Evolutionary conservation across 2,888 invertebrate species (phyloP), one percentile per base, ranked within the genome.

Genomic region (Noctua pronuba): DNA sequence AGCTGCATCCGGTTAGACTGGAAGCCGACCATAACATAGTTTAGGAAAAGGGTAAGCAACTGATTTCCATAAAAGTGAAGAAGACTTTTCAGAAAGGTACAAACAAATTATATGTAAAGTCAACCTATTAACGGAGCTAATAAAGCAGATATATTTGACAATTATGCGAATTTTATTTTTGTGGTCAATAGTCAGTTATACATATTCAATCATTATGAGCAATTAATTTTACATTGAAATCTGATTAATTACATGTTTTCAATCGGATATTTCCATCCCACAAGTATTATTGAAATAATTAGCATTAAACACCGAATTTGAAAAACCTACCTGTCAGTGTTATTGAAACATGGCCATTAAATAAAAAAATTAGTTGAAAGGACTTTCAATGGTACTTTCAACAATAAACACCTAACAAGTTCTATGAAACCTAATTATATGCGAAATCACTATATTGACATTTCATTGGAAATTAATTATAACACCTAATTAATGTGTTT

Each of bases 171-270:
- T 38, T 38, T 16, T 46, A 28, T 35, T 21, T 28, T 68, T 58
- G 46, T 16, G 28, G 28, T 38, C 24, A 78, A 52, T 21, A 35
- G 49, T 62, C 28, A 28, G 18, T 38, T 10, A 31, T 31, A n/a
- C 62, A 52, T 41, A 52, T 52, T 35, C 16, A n/a, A 35, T 24
- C 7, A 60, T n/a, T 49, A 46, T 18, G n/a, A 41, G 10, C 1
- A 79, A 67, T 55, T 75, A 13, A 58, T 44, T 76, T 78, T 35
- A 28, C 11, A 46, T 60, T 79, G 1, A 46, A 38, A n/a, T 49
- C n/a, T 49, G 31, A 31, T 68, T 5, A 41, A 46, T 69, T 18
- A 2, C 41, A 8, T 21, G 24, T 35, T 6, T n/a, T 65, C 18
- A 28, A 24, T 49, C 21, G 13, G 10, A 31, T 31, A 5, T 16